Conservation (phyloP, 2,888 invertebrate genomes). For the Sphaeridia pumilis region DNA sequence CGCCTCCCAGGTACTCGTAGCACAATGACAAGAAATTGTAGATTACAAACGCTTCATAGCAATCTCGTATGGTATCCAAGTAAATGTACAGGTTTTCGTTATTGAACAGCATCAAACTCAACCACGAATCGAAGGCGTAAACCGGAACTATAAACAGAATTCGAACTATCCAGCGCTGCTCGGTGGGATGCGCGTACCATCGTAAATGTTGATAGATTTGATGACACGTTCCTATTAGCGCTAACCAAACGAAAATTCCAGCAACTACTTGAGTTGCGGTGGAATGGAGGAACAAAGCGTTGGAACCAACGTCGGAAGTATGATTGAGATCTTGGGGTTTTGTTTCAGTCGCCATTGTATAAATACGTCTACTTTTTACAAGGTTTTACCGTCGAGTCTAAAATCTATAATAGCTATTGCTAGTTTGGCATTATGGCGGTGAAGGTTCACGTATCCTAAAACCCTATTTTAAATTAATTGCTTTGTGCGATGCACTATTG, state of each 20-base stretch:
- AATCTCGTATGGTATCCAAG: conserved; percentile 97
- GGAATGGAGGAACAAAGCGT: conserved; percentile 92
- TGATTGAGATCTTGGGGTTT: no score
- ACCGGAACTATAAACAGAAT: conserved; percentile 98
- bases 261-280: conserved; percentile 88
- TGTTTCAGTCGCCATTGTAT: no score
- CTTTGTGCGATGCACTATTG: no score
- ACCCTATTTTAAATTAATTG: no score
- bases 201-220: conserved; percentile 97
- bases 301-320: no score
- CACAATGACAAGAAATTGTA: conserved; percentile 98
- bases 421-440: no score
- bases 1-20: conserved; percentile 66
- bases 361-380: no score
- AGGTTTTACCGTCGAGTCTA: no score
- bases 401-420: no score
- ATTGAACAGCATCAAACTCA: conserved; percentile 93
- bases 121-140: conserved; percentile 97
- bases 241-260: conserved; percentile 88
- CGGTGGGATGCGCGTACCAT: conserved; percentile 97
- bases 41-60: conserved; percentile 99
- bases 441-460: no score
- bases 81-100: conserved; percentile 96
- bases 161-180: conserved; percentile 98
- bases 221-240: conserved; percentile 91